Percentiles rank a stretch among this genome's conserved stretches.
Evolutionary conservation across 2,797 vertebrate species (phyloP).

Genomic region (Syngnathus rostellatus): DNA sequence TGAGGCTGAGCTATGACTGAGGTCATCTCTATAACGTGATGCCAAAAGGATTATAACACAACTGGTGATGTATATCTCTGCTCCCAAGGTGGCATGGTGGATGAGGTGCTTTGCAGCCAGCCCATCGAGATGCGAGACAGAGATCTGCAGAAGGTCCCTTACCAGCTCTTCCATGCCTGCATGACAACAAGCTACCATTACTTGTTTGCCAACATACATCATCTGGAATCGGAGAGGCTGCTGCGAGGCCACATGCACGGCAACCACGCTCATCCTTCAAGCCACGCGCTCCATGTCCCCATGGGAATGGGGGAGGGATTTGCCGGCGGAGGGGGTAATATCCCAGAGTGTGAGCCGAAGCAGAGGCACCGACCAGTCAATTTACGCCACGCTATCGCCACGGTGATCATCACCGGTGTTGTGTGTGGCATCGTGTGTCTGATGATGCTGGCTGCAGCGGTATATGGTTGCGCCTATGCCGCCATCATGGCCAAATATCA

Average conservation of each 20-base stretch:
- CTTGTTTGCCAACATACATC: conserved; percentile 68
- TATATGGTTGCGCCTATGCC: conserved; percentile 92
- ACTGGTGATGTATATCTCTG: conserved; percentile 7
- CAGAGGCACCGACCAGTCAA: conserved; percentile 74
- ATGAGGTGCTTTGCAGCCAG: conserved; percentile 75
- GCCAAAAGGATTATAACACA: conserved; percentile 8
- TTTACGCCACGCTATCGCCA: conserved; percentile 86
- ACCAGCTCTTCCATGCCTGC: conserved; percentile 85
- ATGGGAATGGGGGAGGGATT: conserved; percentile 56
- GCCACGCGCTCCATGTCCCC: conserved; percentile 53
- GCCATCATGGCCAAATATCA: conserved; percentile 86
- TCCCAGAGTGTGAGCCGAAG: conserved; percentile 76
- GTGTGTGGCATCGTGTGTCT: conserved; percentile 91
- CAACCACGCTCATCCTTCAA: conserved; percentile 60
- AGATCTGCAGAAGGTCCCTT: conserved; percentile 84
- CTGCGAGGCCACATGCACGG: conserved; percentile 56
- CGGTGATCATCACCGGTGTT: conserved; percentile 89
- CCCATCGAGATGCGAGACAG: conserved; percentile 79
- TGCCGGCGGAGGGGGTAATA: conserved; percentile 38
- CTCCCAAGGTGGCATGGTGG: conserved; percentile 79
- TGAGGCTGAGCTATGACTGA: conserved; percentile 11
- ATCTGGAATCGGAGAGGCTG: conserved; percentile 61
- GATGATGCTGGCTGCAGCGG: conserved; percentile 91
- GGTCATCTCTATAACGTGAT: not conserved
- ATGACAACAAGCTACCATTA: conserved; percentile 70